Conservation (phyloP, 2,113 vertebrate genomes). For the Xiphophorus hellerii region DNA sequence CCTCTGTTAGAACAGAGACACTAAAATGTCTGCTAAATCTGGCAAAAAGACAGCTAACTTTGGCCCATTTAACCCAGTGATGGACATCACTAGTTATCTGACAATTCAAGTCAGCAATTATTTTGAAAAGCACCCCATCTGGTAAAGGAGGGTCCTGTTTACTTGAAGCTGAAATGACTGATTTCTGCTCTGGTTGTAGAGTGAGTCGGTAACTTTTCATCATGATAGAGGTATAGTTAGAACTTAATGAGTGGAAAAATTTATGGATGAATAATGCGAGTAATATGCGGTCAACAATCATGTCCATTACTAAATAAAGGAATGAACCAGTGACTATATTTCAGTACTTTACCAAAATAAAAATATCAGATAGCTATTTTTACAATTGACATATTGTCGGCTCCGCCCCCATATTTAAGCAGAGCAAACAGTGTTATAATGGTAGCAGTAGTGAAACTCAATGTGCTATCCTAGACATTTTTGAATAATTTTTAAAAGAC, state of each 20-base stretch:
- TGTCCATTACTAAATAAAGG: background rate
- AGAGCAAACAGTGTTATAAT: too few species aligned
- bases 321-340: background rate
- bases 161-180: background rate
- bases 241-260: background rate
- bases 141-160: background rate
- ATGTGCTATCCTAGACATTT: too few species aligned
- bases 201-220: background rate
- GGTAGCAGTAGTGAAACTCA: too few species aligned
- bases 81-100: conserved; percentile 10
- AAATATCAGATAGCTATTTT: too few species aligned
- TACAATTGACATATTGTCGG: background rate
- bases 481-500: too few species aligned
- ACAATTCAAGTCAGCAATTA: conserved; percentile 34
- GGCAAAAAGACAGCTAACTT: conserved; percentile 9
- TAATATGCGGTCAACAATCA: too few species aligned
- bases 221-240: too few species aligned
- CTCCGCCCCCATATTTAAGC: too few species aligned
- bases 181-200: background rate
- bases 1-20: conserved; percentile 23
- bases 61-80: background rate
- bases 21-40: conserved; percentile 44
- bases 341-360: background rate
- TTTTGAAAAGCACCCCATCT: background rate
- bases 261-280: background rate